Evolutionary conservation across 2,888 invertebrate species (phyloP).

Genomic region (Agonopterix arenella): DNA sequence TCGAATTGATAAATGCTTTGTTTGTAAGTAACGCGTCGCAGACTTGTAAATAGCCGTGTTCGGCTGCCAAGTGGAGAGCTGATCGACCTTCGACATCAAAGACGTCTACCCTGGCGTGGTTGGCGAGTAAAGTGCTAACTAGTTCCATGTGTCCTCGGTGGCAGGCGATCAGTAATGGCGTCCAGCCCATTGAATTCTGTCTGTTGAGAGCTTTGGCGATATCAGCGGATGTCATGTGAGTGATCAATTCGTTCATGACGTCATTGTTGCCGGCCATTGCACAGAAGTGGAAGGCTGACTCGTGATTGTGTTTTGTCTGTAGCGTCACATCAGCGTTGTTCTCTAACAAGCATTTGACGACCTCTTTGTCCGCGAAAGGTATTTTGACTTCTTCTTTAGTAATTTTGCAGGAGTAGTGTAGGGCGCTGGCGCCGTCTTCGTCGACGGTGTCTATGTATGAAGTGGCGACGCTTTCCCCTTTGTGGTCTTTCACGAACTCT

Average conservation of each 20-base stretch:
- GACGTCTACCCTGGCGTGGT: conserved; percentile 98
- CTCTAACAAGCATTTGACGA: conserved; percentile 92
- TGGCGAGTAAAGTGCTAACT: conserved; percentile 90
- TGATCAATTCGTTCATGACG: conserved; percentile 94
- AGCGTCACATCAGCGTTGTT: conserved; percentile 93
- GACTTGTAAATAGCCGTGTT: conserved; percentile 93
- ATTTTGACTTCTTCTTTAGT: conserved; percentile 86
- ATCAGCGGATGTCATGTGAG: conserved; percentile 91
- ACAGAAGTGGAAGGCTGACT: conserved; percentile 97
- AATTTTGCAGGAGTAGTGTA: conserved; percentile 96
- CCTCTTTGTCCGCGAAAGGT: conserved; percentile 87
- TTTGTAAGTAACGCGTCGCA: conserved; percentile 93
- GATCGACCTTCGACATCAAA: conserved; percentile 98
- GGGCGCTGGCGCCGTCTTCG: conserved; percentile 93
- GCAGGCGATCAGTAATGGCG: conserved; percentile 96
- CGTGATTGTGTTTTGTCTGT: conserved; percentile 89
- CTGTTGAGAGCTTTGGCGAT: conserved; percentile 96
- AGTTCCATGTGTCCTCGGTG: conserved; percentile 97
- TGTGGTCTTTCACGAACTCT: conserved; percentile 85
- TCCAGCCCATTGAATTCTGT: conserved; percentile 97
- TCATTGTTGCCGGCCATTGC: conserved; percentile 97
- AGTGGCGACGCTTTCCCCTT: conserved; percentile 87
- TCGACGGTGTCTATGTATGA: conserved; percentile 92
- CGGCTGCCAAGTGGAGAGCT: conserved; percentile 96
- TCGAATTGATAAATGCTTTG: conserved; percentile 99